Evolutionary conservation across 2,888 invertebrate genomes (phyloP).

Genomic region (Nemoura dubitans): DNA sequence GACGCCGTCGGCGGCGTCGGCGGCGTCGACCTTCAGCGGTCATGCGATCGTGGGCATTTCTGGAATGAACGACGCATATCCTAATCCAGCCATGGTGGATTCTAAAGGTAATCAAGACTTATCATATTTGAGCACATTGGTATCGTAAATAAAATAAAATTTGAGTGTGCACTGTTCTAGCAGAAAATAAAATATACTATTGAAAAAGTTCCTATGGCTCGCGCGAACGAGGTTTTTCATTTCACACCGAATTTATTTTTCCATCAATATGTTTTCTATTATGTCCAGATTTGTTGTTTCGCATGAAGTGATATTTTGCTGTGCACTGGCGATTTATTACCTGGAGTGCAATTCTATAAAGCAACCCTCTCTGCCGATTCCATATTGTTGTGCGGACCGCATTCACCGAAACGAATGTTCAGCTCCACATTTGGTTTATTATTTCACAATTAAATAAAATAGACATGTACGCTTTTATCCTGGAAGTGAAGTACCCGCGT

Average conservation of each 20-base stretch:
- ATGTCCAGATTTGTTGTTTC: neutral
- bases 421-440: neutral
- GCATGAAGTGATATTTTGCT: neutral
- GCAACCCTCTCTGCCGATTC: neutral
- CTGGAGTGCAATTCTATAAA: neutral
- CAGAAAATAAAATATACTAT: neutral
- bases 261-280: neutral
- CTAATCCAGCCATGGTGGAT: neutral
- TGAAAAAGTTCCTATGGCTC: neutral
- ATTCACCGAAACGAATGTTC: neutral
- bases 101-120: conserved; percentile 26
- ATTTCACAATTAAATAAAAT: neutral
- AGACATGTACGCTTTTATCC: neutral
- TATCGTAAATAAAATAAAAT: neutral
- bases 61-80: neutral
- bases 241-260: neutral
- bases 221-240: neutral
- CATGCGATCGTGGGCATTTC: neutral
- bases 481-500: neutral
- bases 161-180: neutral
- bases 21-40: neutral
- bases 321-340: neutral
- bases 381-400: neutral
- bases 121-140: conserved; percentile 1
- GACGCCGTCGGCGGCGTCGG: conserved; percentile 8